Evolutionary conservation across 2,113 vertebrate species (phyloP), one percentile per base, ranked within the genome.

Genomic region (Silurus meridionalis): DNA sequence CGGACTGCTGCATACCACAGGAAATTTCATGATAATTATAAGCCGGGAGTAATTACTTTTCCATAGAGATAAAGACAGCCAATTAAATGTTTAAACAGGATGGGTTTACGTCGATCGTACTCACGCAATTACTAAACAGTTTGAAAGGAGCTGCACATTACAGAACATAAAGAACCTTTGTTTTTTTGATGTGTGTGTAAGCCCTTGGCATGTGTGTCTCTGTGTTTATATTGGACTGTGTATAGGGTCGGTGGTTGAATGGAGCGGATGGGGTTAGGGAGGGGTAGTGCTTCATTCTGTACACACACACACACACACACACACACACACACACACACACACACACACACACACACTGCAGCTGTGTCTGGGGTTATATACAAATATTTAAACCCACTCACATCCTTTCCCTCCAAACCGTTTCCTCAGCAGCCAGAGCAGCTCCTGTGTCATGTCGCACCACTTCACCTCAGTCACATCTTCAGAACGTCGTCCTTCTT

Each of bases 181-280:
- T 89, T 80, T 80, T 80, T 80, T 57, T 72, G 72, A 58, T 75
- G 48, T 61, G 53, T 52, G 83, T 82, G 63, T 83, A 63, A 69
- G 85, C 67, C 66, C 61, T 55, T 48, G 11, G n/a, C 66, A 28
- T 82, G 80, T 80, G 21, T 84, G 21, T 82, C 25, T 82, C 78
- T 87, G 79, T 89, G 89, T 86, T 87, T 89, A 81, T 87, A 85
- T 74, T 83, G 88, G 88, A 87, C 78, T 64, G n/a, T 84, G 86
- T 90, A 88, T 84, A 92, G 93, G 91, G 90, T 91, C 52, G 74
- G 90, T 88, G 92, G 89, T 89, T 93, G 82, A 87, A 89, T 89
- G 87, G 89, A 93, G 86, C 91, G 91, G 92, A 91, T 91, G 92
- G 93, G 92, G 91, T 92, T 91, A 69, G 89, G 88, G 90, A 90